A percentile compares a stretch with the other conserved stretches of the same genome.
Conservation (phyloP, 2,797 vertebrate genomes). For the Danio aesculapii region DNA sequence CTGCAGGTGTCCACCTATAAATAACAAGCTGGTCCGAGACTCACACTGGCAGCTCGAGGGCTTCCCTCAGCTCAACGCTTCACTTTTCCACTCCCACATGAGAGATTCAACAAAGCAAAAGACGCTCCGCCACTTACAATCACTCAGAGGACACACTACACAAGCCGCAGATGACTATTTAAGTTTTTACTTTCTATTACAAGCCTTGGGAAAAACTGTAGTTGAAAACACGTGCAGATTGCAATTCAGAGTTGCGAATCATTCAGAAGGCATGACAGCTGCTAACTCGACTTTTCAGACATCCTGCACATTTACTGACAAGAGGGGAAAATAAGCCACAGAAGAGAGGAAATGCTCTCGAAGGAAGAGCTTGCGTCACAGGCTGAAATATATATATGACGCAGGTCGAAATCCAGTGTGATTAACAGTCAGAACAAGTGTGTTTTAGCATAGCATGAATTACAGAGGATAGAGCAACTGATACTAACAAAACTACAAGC, state of each 20-base stretch:
- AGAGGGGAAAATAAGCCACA: neutral
- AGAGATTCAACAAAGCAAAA: neutral
- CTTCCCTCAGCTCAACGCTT: constrained; percentile 19
- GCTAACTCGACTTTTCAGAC: neutral
- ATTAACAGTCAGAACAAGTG: constrained; percentile 9
- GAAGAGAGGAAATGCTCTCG: constrained; percentile 28
- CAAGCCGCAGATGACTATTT: neutral
- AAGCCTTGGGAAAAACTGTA: neutral
- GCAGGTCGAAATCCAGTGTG: constrained; percentile 21
- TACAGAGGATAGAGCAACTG: neutral
- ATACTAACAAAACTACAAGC: neutral
- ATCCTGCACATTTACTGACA: neutral
- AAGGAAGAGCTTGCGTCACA: constrained; percentile 43
- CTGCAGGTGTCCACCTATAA: constrained; percentile 73
- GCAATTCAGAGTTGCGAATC: neutral
- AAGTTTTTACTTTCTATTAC: neutral
- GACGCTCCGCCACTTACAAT: neutral
- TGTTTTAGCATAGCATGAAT: constrained; percentile 5
- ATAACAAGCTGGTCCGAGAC: constrained; percentile 63
- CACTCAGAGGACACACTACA: neutral
- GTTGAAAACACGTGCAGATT: neutral
- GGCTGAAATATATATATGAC: constrained; percentile 8
- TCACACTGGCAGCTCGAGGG: constrained; percentile 42
- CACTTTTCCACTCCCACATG: constrained; percentile 13
- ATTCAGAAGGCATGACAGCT: neutral